Conservation (phyloP, 1,140 invertebrate genomes). For the Drosophila miranda region DNA sequence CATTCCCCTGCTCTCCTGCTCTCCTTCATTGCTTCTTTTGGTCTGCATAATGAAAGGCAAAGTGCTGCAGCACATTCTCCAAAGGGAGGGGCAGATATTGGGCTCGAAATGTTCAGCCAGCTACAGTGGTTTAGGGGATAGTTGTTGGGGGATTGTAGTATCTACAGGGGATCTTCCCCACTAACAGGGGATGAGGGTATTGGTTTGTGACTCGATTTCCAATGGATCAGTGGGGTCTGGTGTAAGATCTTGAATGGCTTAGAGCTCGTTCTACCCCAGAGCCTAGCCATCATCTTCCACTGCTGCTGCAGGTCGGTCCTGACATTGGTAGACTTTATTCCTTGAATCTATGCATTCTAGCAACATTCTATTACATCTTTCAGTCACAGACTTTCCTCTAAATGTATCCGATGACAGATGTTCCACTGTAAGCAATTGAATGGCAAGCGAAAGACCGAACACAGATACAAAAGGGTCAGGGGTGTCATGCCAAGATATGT, state of each 20-base stretch:
- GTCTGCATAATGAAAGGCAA: conserved; percentile 61
- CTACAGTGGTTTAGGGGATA: conserved; percentile 38
- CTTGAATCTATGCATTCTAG: too few species aligned
- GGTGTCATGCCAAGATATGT: conserved; percentile 30
- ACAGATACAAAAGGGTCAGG: conserved; percentile 50
- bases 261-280: too few species aligned
- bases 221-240: too few species aligned
- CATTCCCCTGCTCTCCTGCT: neutral
- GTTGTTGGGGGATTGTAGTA: too few species aligned
- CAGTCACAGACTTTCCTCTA: conserved; percentile 3
- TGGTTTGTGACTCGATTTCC: too few species aligned
- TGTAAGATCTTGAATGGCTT: too few species aligned
- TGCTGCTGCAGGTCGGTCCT: too few species aligned
- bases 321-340: too few species aligned
- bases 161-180: too few species aligned
- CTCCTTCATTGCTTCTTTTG: neutral
- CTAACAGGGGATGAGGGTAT: too few species aligned
- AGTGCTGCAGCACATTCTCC: conserved; percentile 37
- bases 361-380: neutral
- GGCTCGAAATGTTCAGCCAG: neutral
- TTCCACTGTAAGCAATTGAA: conserved; percentile 59
- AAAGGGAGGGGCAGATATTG: neutral
- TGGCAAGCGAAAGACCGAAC: conserved; percentile 55
- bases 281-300: too few species aligned
- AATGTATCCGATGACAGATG: neutral